These are phyloP conservation scores for Mythimna albipuncta DNA, from an alignment of 2,888 invertebrate genomes.

Conservation along the genomic window DNA sequence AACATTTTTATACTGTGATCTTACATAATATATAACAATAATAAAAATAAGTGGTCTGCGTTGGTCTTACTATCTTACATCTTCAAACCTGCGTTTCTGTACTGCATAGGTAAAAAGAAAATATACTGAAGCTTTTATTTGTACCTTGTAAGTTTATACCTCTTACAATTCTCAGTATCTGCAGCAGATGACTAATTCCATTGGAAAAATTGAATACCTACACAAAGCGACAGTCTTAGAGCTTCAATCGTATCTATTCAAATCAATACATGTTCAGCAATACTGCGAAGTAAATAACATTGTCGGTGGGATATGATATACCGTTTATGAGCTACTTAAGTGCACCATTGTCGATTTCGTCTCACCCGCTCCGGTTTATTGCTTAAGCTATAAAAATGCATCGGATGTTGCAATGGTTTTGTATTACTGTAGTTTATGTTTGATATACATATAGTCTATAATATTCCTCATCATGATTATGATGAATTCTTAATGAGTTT, in stretches of 20 bases:
- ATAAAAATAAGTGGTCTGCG: conserved; percentile 1
- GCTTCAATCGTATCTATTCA: conserved; percentile 59
- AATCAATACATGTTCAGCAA: conserved; percentile 61
- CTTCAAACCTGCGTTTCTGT: conserved; percentile 9
- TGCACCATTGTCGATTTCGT: conserved; percentile 84
- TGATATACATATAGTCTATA: too few species aligned
- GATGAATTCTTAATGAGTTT: conserved; percentile 49
- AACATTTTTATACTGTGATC: background rate
- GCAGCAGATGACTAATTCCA: conserved; percentile 52
- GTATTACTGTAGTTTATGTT: conserved; percentile 73
- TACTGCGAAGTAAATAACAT: conserved; percentile 79
- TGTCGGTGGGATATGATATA: conserved; percentile 83
- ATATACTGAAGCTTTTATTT: conserved; percentile 9
- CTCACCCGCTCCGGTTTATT: conserved; percentile 78
- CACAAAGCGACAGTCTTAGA: conserved; percentile 27
- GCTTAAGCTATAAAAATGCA: conserved; percentile 86
- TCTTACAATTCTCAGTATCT: conserved; percentile 37
- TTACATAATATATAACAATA: background rate
- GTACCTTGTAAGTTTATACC: conserved; percentile 15
- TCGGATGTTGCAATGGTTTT: conserved; percentile 82
- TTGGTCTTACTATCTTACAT: conserved; percentile 5
- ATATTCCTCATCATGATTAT: conserved; percentile 57
- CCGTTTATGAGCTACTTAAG: conserved; percentile 86
- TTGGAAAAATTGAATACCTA: conserved; percentile 55
- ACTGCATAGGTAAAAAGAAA: conserved; percentile 21